A percentile compares a stretch with the other conserved stretches of the same genome.
Conservation (phyloP, 2,888 invertebrate genomes). For the Coleophora flavipennella region DNA sequence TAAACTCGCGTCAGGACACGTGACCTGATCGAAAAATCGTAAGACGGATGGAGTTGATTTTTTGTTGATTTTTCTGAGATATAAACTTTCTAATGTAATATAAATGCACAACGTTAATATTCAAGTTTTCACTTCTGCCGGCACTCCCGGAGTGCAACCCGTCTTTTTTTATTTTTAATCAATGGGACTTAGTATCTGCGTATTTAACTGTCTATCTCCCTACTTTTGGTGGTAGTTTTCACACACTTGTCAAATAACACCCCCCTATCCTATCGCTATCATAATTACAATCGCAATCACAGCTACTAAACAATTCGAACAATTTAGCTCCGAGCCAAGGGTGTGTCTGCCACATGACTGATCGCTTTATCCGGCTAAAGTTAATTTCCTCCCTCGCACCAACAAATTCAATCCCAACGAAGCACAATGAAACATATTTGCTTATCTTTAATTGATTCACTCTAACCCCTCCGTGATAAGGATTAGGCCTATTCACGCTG, state of each 20-base stretch:
- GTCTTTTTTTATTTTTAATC: too few species aligned
- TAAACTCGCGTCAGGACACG: too few species aligned
- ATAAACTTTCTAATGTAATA: too few species aligned
- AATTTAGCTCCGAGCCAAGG: slow-evolving; percentile 41
- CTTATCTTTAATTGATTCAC: slow-evolving; percentile 73
- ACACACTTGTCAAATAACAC: slow-evolving; percentile 6
- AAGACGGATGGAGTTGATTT: too few species aligned
- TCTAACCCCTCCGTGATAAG: slow-evolving; percentile 64
- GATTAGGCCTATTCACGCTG: slow-evolving; percentile 70
- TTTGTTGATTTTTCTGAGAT: too few species aligned
- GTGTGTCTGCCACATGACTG: slow-evolving; percentile 46
- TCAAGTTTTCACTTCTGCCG: too few species aligned
- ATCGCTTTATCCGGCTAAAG: slow-evolving; percentile 58
- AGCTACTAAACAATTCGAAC: slow-evolving; percentile 30
- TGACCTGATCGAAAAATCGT: too few species aligned
- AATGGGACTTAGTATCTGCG: too few species aligned
- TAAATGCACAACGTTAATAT: too few species aligned
- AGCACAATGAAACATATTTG: slow-evolving; percentile 65
- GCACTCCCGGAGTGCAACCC: too few species aligned
- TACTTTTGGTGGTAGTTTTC: neutral
- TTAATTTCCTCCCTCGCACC: slow-evolving; percentile 64
- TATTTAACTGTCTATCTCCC: too few species aligned
- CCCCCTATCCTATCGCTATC: neutral
- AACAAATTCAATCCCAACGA: slow-evolving; percentile 54
- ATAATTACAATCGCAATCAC: slow-evolving; percentile 7